Conservation (phyloP, 53 echinoderm and acorn worm genomes). For the Luidia sarsii region DNA sequence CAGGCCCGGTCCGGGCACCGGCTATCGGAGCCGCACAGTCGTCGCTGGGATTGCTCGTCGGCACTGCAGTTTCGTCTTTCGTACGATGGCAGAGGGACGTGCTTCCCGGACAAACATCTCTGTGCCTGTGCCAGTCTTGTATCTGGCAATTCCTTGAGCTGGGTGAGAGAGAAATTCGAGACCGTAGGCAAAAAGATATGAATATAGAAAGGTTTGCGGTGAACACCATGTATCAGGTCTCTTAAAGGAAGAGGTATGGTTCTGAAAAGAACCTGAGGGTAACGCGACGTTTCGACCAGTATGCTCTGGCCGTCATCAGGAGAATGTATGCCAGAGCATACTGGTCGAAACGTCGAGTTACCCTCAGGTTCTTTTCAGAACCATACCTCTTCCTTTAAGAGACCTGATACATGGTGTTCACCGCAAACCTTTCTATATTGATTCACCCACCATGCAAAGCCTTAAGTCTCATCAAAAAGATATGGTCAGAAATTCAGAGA, state of each 20-base stretch:
- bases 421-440: no score
- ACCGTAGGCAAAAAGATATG: neutral
- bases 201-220: no score
- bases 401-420: no score
- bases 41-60: no score
- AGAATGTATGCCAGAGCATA: neutral
- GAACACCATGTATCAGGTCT: no score
- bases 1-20: no score
- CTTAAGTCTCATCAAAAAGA: no score
- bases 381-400: no score
- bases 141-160: conserved; percentile 91
- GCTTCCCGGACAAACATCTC: conserved; percentile 17
- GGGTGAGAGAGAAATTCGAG: neutral
- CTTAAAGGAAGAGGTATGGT: neutral
- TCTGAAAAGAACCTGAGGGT: neutral
- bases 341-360: no score
- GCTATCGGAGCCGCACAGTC: no score
- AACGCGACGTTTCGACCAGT: neutral
- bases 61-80: neutral
- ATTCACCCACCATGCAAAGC: no score
- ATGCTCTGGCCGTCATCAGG: neutral
- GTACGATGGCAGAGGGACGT: neutral
- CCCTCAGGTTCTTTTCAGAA: no score
- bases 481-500: neutral
- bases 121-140: conserved; percentile 81